Evolutionary conservation across 1,140 invertebrate species (phyloP).

Genomic region (Drosophila pallidifrons): DNA sequence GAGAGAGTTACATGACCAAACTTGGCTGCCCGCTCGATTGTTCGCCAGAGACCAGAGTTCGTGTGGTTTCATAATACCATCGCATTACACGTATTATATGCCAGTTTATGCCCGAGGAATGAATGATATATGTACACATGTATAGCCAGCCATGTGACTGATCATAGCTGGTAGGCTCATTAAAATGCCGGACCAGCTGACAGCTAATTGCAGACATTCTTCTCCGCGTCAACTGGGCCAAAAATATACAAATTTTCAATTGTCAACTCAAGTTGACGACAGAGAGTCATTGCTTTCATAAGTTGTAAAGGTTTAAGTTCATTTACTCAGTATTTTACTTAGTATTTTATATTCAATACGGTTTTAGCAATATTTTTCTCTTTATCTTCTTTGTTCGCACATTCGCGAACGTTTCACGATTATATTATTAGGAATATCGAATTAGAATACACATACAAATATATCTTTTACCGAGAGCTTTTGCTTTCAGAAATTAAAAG

Average conservation of each 20-base stretch:
- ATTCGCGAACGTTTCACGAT: too few species aligned
- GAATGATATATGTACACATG: too few species aligned
- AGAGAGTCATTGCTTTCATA: too few species aligned
- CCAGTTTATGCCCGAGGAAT: not conserved
- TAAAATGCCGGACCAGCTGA: slow-evolving; percentile 46
- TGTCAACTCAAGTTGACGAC: not conserved
- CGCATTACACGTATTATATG: slow-evolving; percentile 32
- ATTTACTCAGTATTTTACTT: too few species aligned
- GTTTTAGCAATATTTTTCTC: too few species aligned
- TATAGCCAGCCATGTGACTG: slow-evolving; percentile 36
- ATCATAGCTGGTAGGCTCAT: slow-evolving; percentile 32
- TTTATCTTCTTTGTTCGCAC: too few species aligned
- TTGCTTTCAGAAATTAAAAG: too few species aligned
- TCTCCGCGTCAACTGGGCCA: not conserved
- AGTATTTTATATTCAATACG: too few species aligned
- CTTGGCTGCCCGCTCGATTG: slow-evolving; percentile 16
- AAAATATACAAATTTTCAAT: not conserved
- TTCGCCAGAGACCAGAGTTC: slow-evolving; percentile 14
- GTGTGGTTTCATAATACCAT: slow-evolving; percentile 55
- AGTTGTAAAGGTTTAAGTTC: too few species aligned
- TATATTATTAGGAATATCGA: too few species aligned
- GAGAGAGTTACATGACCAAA: slow-evolving; percentile 38
- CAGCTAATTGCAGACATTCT: slow-evolving; percentile 38
- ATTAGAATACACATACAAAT: too few species aligned
- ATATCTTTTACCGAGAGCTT: too few species aligned